A percentile compares a stretch with the other conserved stretches of the same genome.
These are phyloP conservation scores for Ammodramus savannarum DNA, from an alignment of 2,113 vertebrate genomes.

Conservation along the genomic window DNA sequence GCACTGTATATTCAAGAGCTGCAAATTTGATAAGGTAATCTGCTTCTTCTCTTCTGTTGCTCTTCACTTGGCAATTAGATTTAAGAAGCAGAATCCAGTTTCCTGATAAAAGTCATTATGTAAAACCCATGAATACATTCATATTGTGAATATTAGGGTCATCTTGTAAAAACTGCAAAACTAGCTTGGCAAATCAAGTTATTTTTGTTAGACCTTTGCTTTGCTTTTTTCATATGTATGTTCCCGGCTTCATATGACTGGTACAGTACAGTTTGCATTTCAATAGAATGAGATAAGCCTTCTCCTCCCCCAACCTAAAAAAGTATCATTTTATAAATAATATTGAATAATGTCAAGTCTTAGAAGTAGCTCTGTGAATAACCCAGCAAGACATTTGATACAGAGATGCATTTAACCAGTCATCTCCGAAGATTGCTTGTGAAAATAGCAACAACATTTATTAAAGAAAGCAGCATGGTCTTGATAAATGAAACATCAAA, in stretches of 20 bases:
- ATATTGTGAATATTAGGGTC: conserved; percentile 79
- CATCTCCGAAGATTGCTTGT: conserved; percentile 71
- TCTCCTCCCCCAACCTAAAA: conserved; percentile 68
- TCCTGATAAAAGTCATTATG: conserved; percentile 80
- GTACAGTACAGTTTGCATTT: conserved; percentile 74
- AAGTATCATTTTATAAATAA: conserved; percentile 79
- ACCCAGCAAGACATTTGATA: conserved; percentile 75
- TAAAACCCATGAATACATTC: conserved; percentile 80
- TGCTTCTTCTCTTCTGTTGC: conserved; percentile 74
- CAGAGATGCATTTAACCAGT: conserved; percentile 72
- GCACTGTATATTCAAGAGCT: conserved; percentile 77
- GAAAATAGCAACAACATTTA: conserved; percentile 78
- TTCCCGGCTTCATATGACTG: conserved; percentile 57
- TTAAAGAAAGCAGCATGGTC: conserved; percentile 72
- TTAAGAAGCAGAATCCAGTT: conserved; percentile 78
- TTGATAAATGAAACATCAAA: conserved; percentile 74
- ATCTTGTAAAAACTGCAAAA: conserved; percentile 76
- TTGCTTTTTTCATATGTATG: conserved; percentile 56
- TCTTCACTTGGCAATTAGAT: conserved; percentile 79
- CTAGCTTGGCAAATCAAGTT: conserved; percentile 70
- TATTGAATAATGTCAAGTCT: conserved; percentile 74
- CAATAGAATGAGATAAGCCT: conserved; percentile 75
- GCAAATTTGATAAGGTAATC: conserved; percentile 81
- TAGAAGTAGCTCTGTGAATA: conserved; percentile 76
- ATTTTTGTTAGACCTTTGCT: conserved; percentile 76